Evolutionary conservation across 2,888 invertebrate species (phyloP).

Genomic region (Hemicrepidius hirtus): DNA sequence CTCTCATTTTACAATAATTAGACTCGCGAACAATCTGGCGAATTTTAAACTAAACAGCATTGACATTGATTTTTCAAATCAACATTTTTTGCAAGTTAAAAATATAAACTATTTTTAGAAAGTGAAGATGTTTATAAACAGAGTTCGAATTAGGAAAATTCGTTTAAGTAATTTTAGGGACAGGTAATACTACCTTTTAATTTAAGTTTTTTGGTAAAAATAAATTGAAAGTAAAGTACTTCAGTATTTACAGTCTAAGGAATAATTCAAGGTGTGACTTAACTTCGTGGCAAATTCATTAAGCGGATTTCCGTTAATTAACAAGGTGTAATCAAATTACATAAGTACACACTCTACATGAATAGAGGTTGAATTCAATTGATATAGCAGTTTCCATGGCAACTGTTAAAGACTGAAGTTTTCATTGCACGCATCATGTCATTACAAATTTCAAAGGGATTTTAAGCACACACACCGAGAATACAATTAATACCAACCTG

Average conservation of each 20-base stretch:
- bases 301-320: slow-evolving; percentile 69
- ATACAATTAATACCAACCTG: slow-evolving; percentile 60
- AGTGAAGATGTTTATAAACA: no score
- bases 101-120: no score
- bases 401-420: slow-evolving; percentile 49
- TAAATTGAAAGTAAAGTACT: slow-evolving; percentile 38
- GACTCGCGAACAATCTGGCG: no score
- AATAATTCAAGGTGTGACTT: slow-evolving; percentile 64
- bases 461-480: slow-evolving; percentile 20
- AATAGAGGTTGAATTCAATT: slow-evolving; percentile 62
- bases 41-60: no score
- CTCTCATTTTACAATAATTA: no score
- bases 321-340: slow-evolving; percentile 70
- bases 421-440: slow-evolving; percentile 35
- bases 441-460: slow-evolving; percentile 39
- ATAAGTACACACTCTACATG: slow-evolving; percentile 66
- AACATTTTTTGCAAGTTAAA: no score
- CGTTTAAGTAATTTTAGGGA: no score
- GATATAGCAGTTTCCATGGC: slow-evolving; percentile 58
- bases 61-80: no score
- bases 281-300: slow-evolving; percentile 66
- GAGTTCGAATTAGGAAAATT: no score
- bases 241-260: slow-evolving; percentile 44
- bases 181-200: neutral
- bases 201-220: slow-evolving; percentile 20